Evolutionary conservation across 2,888 invertebrate species (phyloP).

Genomic region (Pseudococcus jackbeardsleyi): DNA sequence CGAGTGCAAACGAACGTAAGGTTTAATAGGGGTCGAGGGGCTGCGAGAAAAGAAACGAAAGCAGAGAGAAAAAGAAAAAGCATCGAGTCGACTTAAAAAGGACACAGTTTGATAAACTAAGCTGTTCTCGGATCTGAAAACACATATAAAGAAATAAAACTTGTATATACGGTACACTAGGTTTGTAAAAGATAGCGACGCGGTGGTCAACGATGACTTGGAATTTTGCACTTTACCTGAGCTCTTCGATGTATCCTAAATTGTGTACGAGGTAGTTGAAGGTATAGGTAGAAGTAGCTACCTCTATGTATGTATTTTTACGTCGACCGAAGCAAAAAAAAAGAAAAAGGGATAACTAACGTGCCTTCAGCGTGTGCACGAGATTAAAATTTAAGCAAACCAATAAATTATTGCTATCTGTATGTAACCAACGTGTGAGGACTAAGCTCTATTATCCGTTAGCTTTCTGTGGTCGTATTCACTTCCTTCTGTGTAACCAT

Average conservation of each 20-base stretch:
- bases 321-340: not conserved
- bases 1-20: slow-evolving; percentile 47
- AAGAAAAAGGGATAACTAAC: not conserved
- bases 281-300: not conserved
- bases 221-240: slow-evolving; percentile 26
- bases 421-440: slow-evolving; percentile 18
- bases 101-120: slow-evolving; percentile 41
- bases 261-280: not conserved
- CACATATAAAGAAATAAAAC: slow-evolving; percentile 35
- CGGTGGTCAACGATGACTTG: not conserved
- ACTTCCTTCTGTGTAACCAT: not conserved
- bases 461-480: not conserved
- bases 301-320: not conserved
- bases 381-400: slow-evolving; percentile 56
- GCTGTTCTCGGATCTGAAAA: not conserved
- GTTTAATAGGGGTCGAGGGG: not conserved
- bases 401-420: slow-evolving; percentile 53
- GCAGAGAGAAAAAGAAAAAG: not conserved
- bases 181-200: not conserved
- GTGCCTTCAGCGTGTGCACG: slow-evolving; percentile 24
- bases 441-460: slow-evolving; percentile 27
- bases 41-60: not conserved
- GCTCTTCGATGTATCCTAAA: not conserved
- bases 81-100: slow-evolving; percentile 39
- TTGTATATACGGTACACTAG: slow-evolving; percentile 19